A percentile compares a stretch with the other conserved stretches of the same genome.
Evolutionary conservation across 2,797 vertebrate species (phyloP).

Genomic region (Pseudochirops corinnae): DNA sequence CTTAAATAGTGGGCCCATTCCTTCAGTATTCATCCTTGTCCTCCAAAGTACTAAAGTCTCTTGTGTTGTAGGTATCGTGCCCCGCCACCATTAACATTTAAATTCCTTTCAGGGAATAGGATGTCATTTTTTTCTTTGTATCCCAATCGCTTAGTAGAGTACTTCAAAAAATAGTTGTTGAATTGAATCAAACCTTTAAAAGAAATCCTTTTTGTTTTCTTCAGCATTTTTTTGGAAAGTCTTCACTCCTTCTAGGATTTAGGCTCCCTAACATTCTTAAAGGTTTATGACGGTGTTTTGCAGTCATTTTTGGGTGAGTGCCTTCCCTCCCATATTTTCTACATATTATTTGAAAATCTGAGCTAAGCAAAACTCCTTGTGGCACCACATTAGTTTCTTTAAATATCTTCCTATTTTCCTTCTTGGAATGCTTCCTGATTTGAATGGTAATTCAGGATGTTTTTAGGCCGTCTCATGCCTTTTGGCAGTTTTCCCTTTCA

Average conservation of each 20-base stretch:
- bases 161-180: background rate
- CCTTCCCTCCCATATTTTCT: background rate
- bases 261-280: background rate
- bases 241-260: background rate
- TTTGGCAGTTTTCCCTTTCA: background rate
- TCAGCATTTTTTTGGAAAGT: background rate
- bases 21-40: background rate
- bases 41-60: background rate
- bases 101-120: background rate
- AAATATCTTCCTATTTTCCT: constrained; percentile 13
- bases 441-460: background rate
- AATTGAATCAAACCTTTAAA: background rate
- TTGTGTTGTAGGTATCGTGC: background rate
- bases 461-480: background rate
- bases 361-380: background rate
- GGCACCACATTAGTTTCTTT: background rate
- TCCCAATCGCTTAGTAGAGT: background rate
- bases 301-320: background rate
- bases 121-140: background rate
- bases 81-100: background rate
- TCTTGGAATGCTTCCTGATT: constrained; percentile 28
- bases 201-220: background rate
- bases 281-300: background rate
- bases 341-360: background rate
- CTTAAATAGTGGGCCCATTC: background rate